phyloP scores from a whole-genome alignment of 2,113 vertebrate genomes.

The Suncus etruscus region DNA sequence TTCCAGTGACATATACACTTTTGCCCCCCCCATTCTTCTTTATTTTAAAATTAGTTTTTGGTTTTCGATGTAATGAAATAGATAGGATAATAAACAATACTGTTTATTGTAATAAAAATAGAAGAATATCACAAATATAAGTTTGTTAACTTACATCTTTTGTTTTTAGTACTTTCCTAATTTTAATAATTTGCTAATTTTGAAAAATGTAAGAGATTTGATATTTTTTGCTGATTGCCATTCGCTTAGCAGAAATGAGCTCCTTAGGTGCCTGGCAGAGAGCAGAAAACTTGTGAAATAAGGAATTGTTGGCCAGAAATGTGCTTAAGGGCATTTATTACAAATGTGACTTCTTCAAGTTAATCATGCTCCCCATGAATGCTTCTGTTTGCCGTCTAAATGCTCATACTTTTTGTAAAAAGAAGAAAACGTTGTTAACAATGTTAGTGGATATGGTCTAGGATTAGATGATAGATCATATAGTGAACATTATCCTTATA shows the following conservation, averaged over 20 bases:
- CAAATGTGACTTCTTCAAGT: not conserved
- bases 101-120: not conserved
- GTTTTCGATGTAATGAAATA: constrained; percentile 21
- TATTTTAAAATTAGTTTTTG: constrained; percentile 15
- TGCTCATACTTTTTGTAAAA: not conserved
- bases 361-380: not conserved
- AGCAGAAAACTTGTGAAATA: not conserved
- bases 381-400: not conserved
- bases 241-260: not conserved
- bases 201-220: not conserved
- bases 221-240: not conserved
- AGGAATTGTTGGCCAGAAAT: not conserved
- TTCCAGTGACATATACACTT: too few relatives aligned
- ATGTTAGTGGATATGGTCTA: not conserved
- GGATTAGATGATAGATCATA: not conserved
- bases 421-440: not conserved
- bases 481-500: not conserved
- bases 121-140: not conserved
- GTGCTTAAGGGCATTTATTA: not conserved
- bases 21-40: not conserved
- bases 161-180: not conserved
- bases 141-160: not conserved
- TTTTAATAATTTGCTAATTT: constrained; percentile 24
- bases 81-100: not conserved
- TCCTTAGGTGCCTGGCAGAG: not conserved